A percentile compares a stretch with the other conserved stretches of the same genome.
Conservation (phyloP, 1,140 invertebrate genomes). For the Coboldia fuscipes region DNA sequence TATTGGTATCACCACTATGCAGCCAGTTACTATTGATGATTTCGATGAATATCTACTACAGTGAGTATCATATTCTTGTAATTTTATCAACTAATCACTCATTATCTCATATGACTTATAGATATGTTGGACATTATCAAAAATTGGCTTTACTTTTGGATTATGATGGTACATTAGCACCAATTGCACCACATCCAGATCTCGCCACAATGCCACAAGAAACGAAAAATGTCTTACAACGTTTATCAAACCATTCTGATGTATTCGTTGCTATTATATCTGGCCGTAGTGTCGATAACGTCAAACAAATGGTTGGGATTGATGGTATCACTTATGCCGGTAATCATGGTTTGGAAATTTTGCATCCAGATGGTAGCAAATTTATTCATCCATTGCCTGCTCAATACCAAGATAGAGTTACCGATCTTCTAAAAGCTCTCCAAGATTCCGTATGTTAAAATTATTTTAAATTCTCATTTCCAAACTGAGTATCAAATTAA, state of each 20-base stretch:
- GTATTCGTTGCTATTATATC: conserved; percentile 77
- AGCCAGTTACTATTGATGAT: conserved; percentile 65
- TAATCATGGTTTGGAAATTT: conserved; percentile 72
- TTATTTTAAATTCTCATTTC: neutral
- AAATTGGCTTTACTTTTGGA: conserved; percentile 68
- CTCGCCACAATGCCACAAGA: conserved; percentile 62
- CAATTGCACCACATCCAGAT: conserved; percentile 74
- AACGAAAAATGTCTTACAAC: conserved; percentile 63
- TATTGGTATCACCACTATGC: conserved; percentile 58
- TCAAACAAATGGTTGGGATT: conserved; percentile 77
- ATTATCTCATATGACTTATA: conserved; percentile 17
- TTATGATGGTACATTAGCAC: conserved; percentile 76
- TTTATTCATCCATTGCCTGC: conserved; percentile 79
- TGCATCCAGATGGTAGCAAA: conserved; percentile 74
- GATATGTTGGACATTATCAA: conserved; percentile 66
- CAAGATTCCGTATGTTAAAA: conserved; percentile 44
- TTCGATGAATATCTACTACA: conserved; percentile 69
- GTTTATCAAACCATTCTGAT: conserved; percentile 67
- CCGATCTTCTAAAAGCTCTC: conserved; percentile 48
- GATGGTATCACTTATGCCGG: conserved; percentile 79
- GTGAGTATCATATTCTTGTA: conserved; percentile 29
- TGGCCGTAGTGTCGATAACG: conserved; percentile 67
- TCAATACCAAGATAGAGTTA: conserved; percentile 63
- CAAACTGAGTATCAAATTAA: neutral
- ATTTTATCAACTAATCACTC: neutral